These are phyloP conservation scores for Zosterops hypoxanthus DNA, from an alignment of 2,113 vertebrate genomes.

Conservation along the genomic window DNA sequence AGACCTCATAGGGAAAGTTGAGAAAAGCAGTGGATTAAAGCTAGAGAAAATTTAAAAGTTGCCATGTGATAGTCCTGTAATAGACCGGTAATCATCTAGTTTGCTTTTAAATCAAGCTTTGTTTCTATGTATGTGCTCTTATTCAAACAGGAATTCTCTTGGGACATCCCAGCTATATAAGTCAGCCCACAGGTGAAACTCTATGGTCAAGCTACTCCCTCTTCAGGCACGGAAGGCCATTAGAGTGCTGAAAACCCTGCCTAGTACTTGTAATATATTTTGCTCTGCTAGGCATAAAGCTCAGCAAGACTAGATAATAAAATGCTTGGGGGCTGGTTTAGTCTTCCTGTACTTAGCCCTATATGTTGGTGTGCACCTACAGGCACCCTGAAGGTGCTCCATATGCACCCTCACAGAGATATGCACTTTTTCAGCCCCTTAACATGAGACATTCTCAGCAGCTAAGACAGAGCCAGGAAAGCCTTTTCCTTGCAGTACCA, in stretches of 20 bases:
- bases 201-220: neutral
- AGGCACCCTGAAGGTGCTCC: neutral
- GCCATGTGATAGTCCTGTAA: neutral
- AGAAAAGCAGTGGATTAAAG: neutral
- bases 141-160: neutral
- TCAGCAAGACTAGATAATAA: neutral
- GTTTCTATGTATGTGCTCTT: neutral
- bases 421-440: neutral
- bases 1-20: neutral
- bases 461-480: neutral
- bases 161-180: neutral
- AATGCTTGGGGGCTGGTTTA: neutral
- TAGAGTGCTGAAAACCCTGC: neutral
- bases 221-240: neutral
- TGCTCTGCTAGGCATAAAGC: neutral
- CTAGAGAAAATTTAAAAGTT: neutral
- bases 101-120: neutral
- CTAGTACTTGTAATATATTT: neutral
- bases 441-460: neutral
- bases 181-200: neutral
- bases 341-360: neutral
- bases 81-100: neutral
- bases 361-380: neutral
- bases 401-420: accelerated
- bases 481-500: neutral